A percentile compares a stretch with the other conserved stretches of the same genome.
phyloP scores from a whole-genome alignment of 35 echinoderm and acorn worm species.

The Diadema setosum region DNA sequence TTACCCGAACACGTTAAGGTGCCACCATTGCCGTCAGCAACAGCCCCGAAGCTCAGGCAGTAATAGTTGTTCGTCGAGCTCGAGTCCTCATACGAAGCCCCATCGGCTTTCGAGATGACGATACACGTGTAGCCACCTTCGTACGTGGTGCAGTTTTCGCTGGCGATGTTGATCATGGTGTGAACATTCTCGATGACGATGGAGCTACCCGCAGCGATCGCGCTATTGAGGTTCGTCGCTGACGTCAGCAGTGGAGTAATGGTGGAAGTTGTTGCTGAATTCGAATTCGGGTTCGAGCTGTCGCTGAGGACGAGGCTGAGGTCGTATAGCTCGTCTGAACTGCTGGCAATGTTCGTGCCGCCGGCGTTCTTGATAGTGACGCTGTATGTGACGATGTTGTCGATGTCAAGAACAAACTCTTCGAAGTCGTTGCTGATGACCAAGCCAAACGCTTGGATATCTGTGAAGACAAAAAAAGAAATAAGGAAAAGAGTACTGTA shows the following conservation, averaged over 20 bases:
- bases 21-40: constrained; percentile 38
- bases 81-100: constrained; percentile 21
- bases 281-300: constrained; percentile 14
- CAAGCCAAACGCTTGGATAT: constrained; percentile 32
- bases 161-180: constrained; percentile 54
- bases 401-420: constrained; percentile 16
- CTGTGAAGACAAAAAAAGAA: constrained; percentile 13
- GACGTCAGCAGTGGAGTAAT: not conserved
- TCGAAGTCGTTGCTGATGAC: not conserved
- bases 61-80: constrained; percentile 55
- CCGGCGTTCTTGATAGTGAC: constrained; percentile 39
- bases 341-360: constrained; percentile 19
- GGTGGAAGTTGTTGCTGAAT: not conserved
- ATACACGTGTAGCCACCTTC: constrained; percentile 39
- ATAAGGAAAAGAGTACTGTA: no score
- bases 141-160: constrained; percentile 3
- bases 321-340: not conserved
- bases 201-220: constrained; percentile 3
- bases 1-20: constrained; percentile 52
- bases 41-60: constrained; percentile 51
- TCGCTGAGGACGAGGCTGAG: constrained; percentile 19
- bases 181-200: constrained; percentile 29
- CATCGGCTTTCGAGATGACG: constrained; percentile 7
- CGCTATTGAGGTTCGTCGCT: constrained; percentile 24
- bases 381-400: constrained; percentile 46